Evolutionary conservation across 2,797 vertebrate species (phyloP), one percentile per base, ranked within the genome.

Genomic region (Tenualosa thibaudeaui): DNA sequence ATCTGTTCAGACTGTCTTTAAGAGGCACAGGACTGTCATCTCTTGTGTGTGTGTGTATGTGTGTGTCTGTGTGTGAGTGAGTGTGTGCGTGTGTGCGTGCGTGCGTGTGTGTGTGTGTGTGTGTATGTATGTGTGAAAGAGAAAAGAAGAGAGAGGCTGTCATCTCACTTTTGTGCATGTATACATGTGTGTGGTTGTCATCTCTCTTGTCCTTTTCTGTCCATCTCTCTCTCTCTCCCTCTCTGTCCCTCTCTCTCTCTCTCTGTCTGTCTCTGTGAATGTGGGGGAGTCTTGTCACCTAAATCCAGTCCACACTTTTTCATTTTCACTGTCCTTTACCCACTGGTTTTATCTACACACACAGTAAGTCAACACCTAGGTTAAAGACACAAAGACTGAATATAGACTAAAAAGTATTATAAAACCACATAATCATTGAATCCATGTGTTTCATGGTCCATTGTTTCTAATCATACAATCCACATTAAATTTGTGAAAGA

Each of bases 131-230:
- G 65, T 71, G 65, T 71, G 65, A 71, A 13, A 40, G 68, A 75
- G 68, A 75, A 31, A 75, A 13, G 40, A 31, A 13, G 37, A 75
- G 68, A 75, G 31, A 75, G 31, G 37, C 68, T 75, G 31, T 75
- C 68, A 40, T 68, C 12, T 68, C 60, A 1, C 26, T 68, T 5
- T 9, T 26, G 24, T 68, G 12, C 10, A 26, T 75, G 65, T 71
- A 31, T 65, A 71, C 31, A 71, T 40, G 13, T 40, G 65, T 40
- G 31, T 19, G 68, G 17, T 31, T 75, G 31, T 75, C 68, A 75
- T 75, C 37, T 75, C 31, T 75, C 68, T 75, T 43, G 37, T 75
- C 31, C 68, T 75, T 75, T 75, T 75, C 68, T 43, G 17, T 75
- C 68, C 37, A 75, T 75, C 68, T 40, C 2, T 19, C 62, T 65